These are phyloP conservation scores for Microchrysa polita DNA, from an alignment of 2,888 invertebrate genomes.

Conservation along the genomic window DNA sequence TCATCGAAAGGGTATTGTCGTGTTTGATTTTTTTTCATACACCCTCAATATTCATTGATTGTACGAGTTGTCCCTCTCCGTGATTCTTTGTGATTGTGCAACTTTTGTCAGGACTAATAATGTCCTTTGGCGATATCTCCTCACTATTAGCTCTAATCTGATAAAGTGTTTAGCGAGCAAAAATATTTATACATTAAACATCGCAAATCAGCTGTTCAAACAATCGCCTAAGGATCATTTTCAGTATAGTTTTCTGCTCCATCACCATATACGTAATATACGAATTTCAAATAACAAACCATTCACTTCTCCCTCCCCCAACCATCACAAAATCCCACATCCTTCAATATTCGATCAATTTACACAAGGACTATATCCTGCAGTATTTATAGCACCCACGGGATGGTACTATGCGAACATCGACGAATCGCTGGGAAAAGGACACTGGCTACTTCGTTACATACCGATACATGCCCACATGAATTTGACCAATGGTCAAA, in stretches of 20 bases:
- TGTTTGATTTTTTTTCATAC: background rate
- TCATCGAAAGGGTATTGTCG: conserved; percentile 4
- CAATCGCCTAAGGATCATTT: background rate
- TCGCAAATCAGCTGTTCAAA: conserved; percentile 21
- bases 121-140: background rate
- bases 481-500: conserved; percentile 23
- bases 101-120: background rate
- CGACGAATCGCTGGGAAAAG: background rate
- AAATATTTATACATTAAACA: background rate
- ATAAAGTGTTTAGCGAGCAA: no score
- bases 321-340: background rate
- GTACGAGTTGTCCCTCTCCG: background rate
- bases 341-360: background rate
- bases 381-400: conserved; percentile 11
- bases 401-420: background rate
- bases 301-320: background rate
- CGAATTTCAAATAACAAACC: background rate
- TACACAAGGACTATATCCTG: background rate
- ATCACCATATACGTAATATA: background rate
- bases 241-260: background rate
- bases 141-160: background rate
- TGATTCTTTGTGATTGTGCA: background rate
- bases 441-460: conserved; percentile 2
- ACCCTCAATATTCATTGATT: background rate
- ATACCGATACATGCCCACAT: conserved; percentile 31